Conservation (phyloP, 1,140 invertebrate species). For the Tenebrio molitor region DNA sequence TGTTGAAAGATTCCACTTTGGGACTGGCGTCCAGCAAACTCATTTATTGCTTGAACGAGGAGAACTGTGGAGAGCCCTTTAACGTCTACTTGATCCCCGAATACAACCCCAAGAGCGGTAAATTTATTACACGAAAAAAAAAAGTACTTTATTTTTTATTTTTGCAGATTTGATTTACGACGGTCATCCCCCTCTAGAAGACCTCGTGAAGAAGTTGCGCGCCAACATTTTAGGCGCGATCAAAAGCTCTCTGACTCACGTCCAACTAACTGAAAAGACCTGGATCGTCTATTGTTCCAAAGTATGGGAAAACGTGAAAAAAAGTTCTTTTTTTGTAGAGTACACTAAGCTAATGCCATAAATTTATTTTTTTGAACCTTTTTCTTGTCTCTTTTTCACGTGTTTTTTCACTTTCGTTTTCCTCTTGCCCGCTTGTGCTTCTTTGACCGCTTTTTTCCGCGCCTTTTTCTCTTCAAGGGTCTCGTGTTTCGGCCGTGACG, state of each 20-base stretch:
- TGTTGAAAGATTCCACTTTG: conserved; percentile 78
- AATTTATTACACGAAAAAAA: conserved; percentile 55
- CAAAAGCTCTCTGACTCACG: conserved; percentile 75
- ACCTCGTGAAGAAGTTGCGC: conserved; percentile 75
- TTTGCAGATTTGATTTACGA: conserved; percentile 67
- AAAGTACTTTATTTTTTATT: conserved; percentile 25
- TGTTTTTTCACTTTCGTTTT: conserved; percentile 96
- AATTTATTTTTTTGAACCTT: conserved; percentile 66
- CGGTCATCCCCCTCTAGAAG: conserved; percentile 77
- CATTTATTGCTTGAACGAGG: conserved; percentile 70
- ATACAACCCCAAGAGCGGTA: conserved; percentile 73
- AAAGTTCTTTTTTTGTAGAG: conserved; percentile 85
- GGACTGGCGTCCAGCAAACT: conserved; percentile 73
- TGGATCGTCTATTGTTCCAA: conserved; percentile 86
- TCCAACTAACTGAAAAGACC: conserved; percentile 77
- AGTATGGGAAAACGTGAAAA: conserved; percentile 86
- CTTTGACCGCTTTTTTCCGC: conserved; percentile 88
- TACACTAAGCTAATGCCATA: conserved; percentile 81
- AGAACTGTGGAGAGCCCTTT: conserved; percentile 71
- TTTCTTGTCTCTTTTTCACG: conserved; percentile 92
- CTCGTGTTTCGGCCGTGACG: conserved; percentile 86
- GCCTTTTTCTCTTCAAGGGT: conserved; percentile 88
- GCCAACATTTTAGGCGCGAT: conserved; percentile 79
- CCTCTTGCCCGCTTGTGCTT: conserved; percentile 91
- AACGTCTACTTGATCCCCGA: conserved; percentile 82